Percentiles rank a stretch among this genome's conserved stretches.
These are phyloP conservation scores for Dugesia japonica DNA, from an alignment of 2,888 invertebrate genomes.

Conservation along the genomic window DNA sequence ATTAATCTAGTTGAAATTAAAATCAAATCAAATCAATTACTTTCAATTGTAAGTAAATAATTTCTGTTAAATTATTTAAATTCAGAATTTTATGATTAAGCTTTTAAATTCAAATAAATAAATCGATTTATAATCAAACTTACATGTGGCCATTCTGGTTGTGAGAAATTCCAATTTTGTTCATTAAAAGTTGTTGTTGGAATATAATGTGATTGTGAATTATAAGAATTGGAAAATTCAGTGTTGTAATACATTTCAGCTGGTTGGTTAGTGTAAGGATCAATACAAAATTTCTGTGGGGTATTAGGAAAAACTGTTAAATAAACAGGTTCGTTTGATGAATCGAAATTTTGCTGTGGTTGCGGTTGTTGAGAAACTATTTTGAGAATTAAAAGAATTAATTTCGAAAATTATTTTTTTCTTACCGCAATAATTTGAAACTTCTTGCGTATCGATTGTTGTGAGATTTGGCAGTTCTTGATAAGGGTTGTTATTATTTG, in stretches of 20 bases:
- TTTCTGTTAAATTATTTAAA: no score
- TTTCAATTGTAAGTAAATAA: no score
- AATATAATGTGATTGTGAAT: neutral
- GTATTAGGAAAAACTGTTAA: slow-evolving; percentile 1
- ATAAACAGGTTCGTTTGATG: neutral
- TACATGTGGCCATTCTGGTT: neutral
- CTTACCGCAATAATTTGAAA: neutral
- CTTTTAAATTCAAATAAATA: neutral
- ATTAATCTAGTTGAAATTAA: neutral
- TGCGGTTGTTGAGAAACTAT: neutral
- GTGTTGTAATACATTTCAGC: neutral
- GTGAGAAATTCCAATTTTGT: neutral
- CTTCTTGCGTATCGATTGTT: neutral
- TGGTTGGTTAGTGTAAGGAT: neutral
- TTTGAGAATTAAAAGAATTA: neutral
- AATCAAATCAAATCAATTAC: no score
- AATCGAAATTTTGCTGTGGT: neutral
- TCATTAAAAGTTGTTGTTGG: neutral
- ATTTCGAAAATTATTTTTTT: no score
- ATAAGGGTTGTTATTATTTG: neutral
- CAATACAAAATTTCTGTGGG: neutral
- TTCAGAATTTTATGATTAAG: no score
- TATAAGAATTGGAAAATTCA: neutral
- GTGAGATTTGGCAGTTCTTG: neutral
- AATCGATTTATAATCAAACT: neutral